Base-by-base conservation (phyloP, 37 sponge, comb jelly and placozoan species). In the Ianthella basta region DNA sequence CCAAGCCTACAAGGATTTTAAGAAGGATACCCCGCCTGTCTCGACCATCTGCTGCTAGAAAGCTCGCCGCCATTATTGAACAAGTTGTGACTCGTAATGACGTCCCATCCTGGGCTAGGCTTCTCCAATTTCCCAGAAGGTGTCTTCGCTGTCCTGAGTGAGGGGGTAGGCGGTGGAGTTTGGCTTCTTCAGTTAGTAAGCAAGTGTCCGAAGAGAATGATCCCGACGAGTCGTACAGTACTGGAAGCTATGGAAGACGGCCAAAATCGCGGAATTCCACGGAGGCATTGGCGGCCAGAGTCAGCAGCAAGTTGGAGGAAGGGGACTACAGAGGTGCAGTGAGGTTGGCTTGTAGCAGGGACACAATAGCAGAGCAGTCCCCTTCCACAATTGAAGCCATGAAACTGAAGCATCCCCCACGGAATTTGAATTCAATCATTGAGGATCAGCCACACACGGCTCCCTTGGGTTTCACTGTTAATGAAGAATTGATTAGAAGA, bases 241-340 rank as follows among this genome's bases (percentile, higher is more conserved):
- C 18, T 18, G 18, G 59, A 57, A 57, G 59, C 59, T 57, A 57
- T 57, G 59, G 59, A 57, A 57, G 59, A 57, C 18, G 18, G 59
- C 18, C 59, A 57, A 57, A 57, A 57, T 57, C 59, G 59, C 59
- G 18, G 59, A 18, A 57, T 18, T 15, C 18, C 59, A 57, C 59
- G 59, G 59, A 57, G 59, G 59, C 59, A 18, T 57, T 57, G 59
- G 59, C 59, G 15, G 59, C 59, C 18, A 57, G 59, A 57, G 69
- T 67, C 14, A 57, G 59, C 59, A 57, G 59, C 18, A 57, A 57
- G 59, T 18, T 57, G 18, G 59, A 57, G 59, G 59, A 57, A 18
- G 59, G 59, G 59, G 59, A 57, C 18, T 57, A 57, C 59, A 57
- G 59, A 57, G 59, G 59, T 57, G 59, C 59, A 57, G 59, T 57